These are phyloP conservation scores for Tinea trinotella DNA, from an alignment of 2,888 invertebrate genomes.

Conservation along the genomic window DNA sequence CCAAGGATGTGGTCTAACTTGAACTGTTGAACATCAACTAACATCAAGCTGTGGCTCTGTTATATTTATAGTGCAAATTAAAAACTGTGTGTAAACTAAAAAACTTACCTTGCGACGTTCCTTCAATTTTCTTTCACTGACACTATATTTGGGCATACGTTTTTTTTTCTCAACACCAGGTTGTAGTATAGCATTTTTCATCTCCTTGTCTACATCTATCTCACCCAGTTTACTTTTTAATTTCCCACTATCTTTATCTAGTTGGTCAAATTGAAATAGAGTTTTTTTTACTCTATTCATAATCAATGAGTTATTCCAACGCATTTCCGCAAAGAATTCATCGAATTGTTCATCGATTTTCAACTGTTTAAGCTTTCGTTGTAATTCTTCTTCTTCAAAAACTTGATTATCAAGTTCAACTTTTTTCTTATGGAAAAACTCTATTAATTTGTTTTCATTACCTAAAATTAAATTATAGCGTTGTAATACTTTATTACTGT, in stretches of 20 bases:
- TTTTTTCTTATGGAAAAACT: constrained; percentile 48
- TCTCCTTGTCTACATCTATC: constrained; percentile 67
- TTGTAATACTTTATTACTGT: background rate
- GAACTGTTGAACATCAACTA: too few relatives aligned
- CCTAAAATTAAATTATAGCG: constrained; percentile 34
- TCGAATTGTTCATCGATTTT: constrained; percentile 50
- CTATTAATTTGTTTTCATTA: constrained; percentile 43
- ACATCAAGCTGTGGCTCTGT: too few relatives aligned
- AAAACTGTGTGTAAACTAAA: too few relatives aligned
- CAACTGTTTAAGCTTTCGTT: constrained; percentile 41
- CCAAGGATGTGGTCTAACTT: too few relatives aligned
- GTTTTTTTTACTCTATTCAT: constrained; percentile 39
- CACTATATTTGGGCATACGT: constrained; percentile 70
- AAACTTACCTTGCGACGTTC: constrained; percentile 67
- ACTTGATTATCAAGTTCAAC: constrained; percentile 42
- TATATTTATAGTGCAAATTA: too few relatives aligned
- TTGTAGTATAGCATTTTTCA: constrained; percentile 75
- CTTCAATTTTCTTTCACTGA: constrained; percentile 71
- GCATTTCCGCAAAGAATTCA: constrained; percentile 55
- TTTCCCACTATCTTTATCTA: constrained; percentile 50
- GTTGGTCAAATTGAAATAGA: constrained; percentile 52
- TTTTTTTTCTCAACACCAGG: constrained; percentile 78
- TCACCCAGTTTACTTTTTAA: constrained; percentile 51
- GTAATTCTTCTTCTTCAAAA: constrained; percentile 39
- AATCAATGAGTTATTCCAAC: constrained; percentile 44